These are phyloP conservation scores for Crotophaga sulcirostris DNA, from an alignment of 2,113 vertebrate species.

Conservation along the genomic window DNA sequence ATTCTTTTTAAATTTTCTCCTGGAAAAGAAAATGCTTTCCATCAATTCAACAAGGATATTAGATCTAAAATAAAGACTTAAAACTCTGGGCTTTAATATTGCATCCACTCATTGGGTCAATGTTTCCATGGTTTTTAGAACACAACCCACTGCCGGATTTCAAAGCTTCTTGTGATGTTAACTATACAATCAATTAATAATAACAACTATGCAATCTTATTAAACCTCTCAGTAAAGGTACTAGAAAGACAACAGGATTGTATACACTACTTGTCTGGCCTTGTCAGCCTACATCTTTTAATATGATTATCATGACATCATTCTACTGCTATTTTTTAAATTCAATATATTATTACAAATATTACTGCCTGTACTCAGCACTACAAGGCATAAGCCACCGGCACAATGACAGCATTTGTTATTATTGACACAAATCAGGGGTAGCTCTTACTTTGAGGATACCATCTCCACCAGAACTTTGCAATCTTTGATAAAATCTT, in stretches of 20 bases:
- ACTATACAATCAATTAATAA: neutral
- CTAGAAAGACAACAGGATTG: neutral
- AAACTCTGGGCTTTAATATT: neutral
- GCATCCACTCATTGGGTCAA: neutral
- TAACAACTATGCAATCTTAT: neutral
- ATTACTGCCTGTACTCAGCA: neutral
- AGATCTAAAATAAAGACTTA: neutral
- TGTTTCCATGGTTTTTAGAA: neutral
- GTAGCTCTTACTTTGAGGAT: neutral
- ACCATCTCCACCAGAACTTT: neutral
- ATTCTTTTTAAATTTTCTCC: neutral
- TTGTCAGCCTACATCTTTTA: neutral
- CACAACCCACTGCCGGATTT: neutral
- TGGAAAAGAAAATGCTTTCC: neutral
- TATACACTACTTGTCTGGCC: neutral
- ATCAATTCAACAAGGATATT: neutral
- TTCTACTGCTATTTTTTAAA: neutral
- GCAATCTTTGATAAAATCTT: neutral
- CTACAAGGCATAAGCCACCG: neutral
- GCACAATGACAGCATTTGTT: neutral
- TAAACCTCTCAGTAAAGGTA: neutral
- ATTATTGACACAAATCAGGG: neutral
- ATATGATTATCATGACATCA: neutral
- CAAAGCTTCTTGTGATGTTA: neutral
- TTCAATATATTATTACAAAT: neutral